A percentile compares a stretch with the other conserved stretches of the same genome.
phyloP scores from a whole-genome alignment of 2,888 invertebrate species.

The Sericinus montela region DNA sequence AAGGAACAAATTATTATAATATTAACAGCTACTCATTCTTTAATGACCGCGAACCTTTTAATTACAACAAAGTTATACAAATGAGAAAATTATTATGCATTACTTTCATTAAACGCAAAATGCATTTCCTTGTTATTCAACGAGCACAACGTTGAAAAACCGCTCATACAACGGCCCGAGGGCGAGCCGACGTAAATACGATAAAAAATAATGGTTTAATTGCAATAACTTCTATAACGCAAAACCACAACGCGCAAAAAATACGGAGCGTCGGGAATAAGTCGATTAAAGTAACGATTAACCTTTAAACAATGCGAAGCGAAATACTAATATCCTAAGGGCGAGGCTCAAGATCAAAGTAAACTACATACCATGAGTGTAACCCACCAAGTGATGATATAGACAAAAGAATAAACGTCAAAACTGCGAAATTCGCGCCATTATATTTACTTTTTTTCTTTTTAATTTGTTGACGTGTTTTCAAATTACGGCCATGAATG shows the following conservation, averaged over 20 bases:
- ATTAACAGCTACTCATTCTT: constrained; percentile 1
- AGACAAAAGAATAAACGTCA: too few species aligned
- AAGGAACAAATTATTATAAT: too few species aligned
- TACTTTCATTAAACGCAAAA: constrained; percentile 12
- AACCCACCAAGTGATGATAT: too few species aligned
- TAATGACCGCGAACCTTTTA: not conserved
- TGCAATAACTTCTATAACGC: constrained; percentile 15
- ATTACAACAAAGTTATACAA: not conserved
- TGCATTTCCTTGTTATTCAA: constrained; percentile 16
- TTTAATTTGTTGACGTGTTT: too few species aligned
- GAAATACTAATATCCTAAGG: constrained; percentile 11
- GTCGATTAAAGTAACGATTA: constrained; percentile 27
- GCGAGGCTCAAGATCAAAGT: too few species aligned
- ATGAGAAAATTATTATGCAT: constrained; percentile 10
- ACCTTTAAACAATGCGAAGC: constrained; percentile 27
- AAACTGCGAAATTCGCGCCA: too few species aligned
- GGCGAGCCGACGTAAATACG: constrained; percentile 7
- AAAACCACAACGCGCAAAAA: constrained; percentile 18
- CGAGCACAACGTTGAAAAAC: constrained; percentile 1
- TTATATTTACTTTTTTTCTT: too few species aligned
- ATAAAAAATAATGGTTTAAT: constrained; percentile 15
- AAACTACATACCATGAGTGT: too few species aligned
- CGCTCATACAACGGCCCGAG: constrained; percentile 15
- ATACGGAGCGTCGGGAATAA: constrained; percentile 20
- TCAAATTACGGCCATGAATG: too few species aligned